Base-by-base conservation (phyloP, 2,113 vertebrate genomes). In the Labeo rohita region DNA sequence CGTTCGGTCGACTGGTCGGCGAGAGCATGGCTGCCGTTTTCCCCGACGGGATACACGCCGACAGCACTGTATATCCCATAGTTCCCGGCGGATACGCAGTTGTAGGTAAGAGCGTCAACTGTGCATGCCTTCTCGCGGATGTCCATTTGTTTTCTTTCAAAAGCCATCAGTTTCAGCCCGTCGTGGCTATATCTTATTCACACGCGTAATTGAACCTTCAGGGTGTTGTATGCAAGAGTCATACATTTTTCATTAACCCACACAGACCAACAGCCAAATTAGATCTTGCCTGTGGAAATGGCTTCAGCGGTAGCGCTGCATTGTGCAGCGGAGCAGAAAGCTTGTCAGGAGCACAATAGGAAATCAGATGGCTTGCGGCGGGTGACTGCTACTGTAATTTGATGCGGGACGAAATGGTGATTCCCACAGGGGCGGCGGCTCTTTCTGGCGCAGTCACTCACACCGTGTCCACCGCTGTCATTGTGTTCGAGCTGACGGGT, bases 1-100 rank as follows among this genome's bases (percentile, higher is more conserved):
- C 96, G 2, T 99, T 99, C 11, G 98, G 98, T 23, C 95, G 98
- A 77, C 95, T 99, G 80, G 97, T 99, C 5, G 98, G 98, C 1
- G 98, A 99, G 88, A 96, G 97, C 92, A 99, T 99, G 98, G 98
- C 98, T 0, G 91, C 96, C 84, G 96, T 97, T 96, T 99, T 99
- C 93, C 98, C 98, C 0, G 98, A 98, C 0, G 98, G 98, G 63
- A 98, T 99, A 88, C 98, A 99, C 89, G 94, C 95, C 0, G 95
- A 98, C 49, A 96, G 95, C 90, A 98, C 94, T 49, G 96, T 95
- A 87, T 99, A 99, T 91, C 96, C 97, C 91, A 99, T 99, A 47
- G 97, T 99, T 80, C 98, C 98, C 0, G 98, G 98, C 1, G 98
- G 97, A 83, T 99, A 99, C 12, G 98, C 98, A 1, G 98, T 99